A percentile compares a stretch with the other conserved stretches of the same genome.
Conservation (phyloP, 2,888 invertebrate genomes). For the Minunthozetes semirufus region DNA sequence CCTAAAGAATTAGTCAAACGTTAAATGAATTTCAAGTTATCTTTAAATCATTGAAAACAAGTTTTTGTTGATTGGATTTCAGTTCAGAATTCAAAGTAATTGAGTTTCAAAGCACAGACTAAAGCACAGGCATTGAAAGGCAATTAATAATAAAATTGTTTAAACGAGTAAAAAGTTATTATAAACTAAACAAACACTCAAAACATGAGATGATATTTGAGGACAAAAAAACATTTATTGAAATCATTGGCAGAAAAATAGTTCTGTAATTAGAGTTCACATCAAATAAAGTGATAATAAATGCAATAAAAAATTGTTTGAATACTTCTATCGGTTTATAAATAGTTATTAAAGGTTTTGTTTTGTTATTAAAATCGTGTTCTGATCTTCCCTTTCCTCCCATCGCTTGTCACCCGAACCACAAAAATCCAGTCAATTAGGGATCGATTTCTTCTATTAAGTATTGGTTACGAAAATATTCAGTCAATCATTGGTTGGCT, state of each 20-base stretch:
- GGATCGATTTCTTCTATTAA: no score
- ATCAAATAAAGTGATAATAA: not conserved
- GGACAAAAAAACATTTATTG: not conserved
- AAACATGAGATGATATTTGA: conserved; percentile 4
- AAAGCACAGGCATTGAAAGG: no score
- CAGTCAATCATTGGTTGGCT: not conserved
- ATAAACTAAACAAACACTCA: not conserved
- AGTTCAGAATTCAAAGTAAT: no score
- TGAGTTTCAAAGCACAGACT: no score
- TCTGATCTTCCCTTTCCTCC: not conserved
- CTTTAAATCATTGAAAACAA: no score
- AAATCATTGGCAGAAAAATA: not conserved
- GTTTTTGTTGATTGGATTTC: no score
- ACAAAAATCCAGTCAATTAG: not conserved
- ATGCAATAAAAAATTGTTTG: not conserved
- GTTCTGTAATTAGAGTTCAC: conserved; percentile 1
- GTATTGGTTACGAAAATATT: not conserved
- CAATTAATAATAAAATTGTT: no score
- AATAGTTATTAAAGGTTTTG: not conserved
- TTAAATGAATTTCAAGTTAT: no score
- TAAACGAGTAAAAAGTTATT: no score
- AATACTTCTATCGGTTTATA: not conserved
- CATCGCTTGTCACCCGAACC: not conserved
- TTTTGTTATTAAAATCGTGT: not conserved
- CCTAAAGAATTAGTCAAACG: no score